Base-by-base conservation (phyloP, 2,113 vertebrate genomes). In the Centropus unirufus region DNA sequence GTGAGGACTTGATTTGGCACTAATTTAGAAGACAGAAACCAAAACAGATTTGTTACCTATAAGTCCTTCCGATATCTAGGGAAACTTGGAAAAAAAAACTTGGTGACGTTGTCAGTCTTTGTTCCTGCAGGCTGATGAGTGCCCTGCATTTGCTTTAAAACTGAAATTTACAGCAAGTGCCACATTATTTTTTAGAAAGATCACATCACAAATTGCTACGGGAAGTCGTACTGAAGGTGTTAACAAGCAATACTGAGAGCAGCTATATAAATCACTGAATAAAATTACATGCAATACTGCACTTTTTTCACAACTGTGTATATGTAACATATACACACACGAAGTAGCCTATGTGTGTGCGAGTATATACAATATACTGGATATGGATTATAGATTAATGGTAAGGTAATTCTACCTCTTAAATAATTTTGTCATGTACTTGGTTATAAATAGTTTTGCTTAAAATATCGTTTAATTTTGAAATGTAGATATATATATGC, bases 371-470 rank as follows among this genome's bases (percentile, higher is more conserved):
- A 95, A 95, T 97, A 94, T 95, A 89, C 92, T 97, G 94, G 96
- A 96, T 94, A 97, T 96, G 86, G 95, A 93, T 66, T 96, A 80
- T 95, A 97, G 90, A 68, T 81, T 90, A 96, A 97, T 86, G 87
- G 91, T 95, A 97, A 96, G 97, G 90, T 97, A 96, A 97, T 98
- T 98, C 96, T 98, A 97, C 96, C 97, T 96, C 95, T 96, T 93
- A 96, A 97, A 98, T 74, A 95, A 89, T 81, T 96, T 95, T 97
- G 90, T 96, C 73, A 91, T 97, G 94, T 98, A 97, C 95, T 97
- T 98, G 97, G 95, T 96, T 98, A 98, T 54, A 54, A 97, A 97
- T 98, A 97, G 94, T 94, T 97, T 96, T 97, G 80, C 82, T 81
- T 97, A 75, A 78, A 94, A 90, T 92, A 96, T 72, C 95, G 95